These are phyloP conservation scores for Camponotus floridanus DNA, from an alignment of 1,140 invertebrate species.

Conservation along the genomic window DNA sequence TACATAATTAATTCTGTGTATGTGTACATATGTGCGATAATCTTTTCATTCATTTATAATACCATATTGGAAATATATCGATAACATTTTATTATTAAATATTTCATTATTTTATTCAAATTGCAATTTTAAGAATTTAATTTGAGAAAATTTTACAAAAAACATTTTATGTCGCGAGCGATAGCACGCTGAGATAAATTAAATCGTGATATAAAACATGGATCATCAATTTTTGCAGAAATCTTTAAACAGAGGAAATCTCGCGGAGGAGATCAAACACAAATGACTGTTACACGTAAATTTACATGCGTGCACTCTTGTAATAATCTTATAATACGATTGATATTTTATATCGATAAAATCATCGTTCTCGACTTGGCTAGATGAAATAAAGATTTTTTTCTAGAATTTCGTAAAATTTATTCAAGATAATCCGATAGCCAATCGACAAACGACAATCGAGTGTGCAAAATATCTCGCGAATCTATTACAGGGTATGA, in stretches of 20 bases:
- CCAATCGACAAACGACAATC: conserved; percentile 4
- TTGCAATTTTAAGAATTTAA: background rate
- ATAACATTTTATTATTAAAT: no score
- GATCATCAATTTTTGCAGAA: conserved; percentile 1
- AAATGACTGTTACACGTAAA: conserved; percentile 3
- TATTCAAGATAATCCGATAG: background rate
- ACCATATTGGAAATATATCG: background rate
- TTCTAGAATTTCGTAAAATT: background rate
- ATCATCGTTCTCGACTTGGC: conserved; percentile 6
- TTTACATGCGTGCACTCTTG: conserved; percentile 34
- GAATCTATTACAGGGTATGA: background rate
- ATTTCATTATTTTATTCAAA: background rate
- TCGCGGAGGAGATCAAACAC: conserved; percentile 29
- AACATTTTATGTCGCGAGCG: background rate
- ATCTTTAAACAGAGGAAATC: background rate
- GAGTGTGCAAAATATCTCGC: background rate
- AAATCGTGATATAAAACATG: background rate
- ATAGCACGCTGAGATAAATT: background rate
- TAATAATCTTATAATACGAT: background rate
- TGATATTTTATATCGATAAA: background rate
- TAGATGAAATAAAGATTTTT: background rate
- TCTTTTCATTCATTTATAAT: background rate
- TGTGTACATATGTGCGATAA: no score
- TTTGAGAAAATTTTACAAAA: background rate
- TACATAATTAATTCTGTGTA: no score